Evolutionary conservation across 2,113 vertebrate genomes (phyloP), one percentile per base, ranked within the genome.

Genomic region (Arenaria interpres): DNA sequence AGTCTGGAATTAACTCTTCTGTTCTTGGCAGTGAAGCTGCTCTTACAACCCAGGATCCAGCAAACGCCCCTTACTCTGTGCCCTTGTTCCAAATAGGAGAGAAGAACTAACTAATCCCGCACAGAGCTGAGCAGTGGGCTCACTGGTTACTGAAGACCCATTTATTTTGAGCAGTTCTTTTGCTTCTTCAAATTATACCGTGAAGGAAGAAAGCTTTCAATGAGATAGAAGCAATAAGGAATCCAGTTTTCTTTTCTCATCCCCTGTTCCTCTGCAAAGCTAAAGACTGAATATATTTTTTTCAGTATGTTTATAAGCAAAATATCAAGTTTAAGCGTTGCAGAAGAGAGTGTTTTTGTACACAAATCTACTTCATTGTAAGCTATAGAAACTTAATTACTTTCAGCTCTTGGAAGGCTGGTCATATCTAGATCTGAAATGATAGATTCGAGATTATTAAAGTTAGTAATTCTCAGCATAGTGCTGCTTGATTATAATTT

Each of bases 391-490:
- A 83, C 6, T 39, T 62, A 89, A 93, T 92, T 76, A 56, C 54
- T 96, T 95, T 62, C 63, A 88, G 80, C 25, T 85, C 32, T 85
- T 73, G 81, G 37, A 92, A 97, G 63, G 28, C 79, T 96, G 78
- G 53, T 96, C 78, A 64, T 68, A 77, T 86, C 81, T 93, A 82
- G 66, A 92, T 93, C 78, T 95, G 82, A 92, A 97, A 96, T 82
- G 97, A 89, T 48, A 87, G 28, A 64, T 64, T 21, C 79, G 71
- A 92, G 37, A 93, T 92, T 90, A 59, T 69, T 94, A 74, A 88
- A 84, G 41, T 76, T 86, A 96, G 74, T 37, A 93, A 83, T 95
- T 88, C 85, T 96, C 67, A 73, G 28, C 84, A 96, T 86, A 95
- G 79, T 46, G 48, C 30, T 48, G 45, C 60, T 93, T 95, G 93